A percentile compares a stretch with the other conserved stretches of the same genome.
Evolutionary conservation across 2,113 vertebrate species (phyloP).

Genomic region (Pachyramphus minor): DNA sequence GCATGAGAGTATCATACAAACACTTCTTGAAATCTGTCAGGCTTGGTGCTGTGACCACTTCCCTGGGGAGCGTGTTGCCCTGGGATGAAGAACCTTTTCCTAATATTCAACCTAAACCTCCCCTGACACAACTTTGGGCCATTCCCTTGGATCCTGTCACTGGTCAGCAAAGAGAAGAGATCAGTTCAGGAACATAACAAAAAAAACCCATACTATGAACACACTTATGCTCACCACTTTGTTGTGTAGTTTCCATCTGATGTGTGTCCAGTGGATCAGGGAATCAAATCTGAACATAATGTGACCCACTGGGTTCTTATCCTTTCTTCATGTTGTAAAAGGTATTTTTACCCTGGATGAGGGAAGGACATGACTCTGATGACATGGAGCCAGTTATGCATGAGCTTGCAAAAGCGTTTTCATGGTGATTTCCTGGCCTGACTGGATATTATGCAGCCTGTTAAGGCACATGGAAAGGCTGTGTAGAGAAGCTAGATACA

Average conservation of each 20-base stretch:
- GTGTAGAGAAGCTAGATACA: neutral
- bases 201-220: accelerated
- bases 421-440: neutral
- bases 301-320: neutral
- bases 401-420: neutral
- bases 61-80: neutral
- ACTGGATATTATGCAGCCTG: neutral
- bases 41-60: neutral
- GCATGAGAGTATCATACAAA: neutral
- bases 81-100: neutral
- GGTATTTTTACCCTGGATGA: neutral
- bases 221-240: neutral
- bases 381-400: neutral
- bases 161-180: neutral
- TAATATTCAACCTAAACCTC: neutral
- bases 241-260: neutral
- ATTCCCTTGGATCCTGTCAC: neutral
- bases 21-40: neutral
- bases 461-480: neutral
- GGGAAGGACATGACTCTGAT: neutral
- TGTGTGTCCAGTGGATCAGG: neutral
- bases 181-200: neutral
- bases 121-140: neutral
- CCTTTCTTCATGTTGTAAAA: neutral
- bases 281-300: neutral